Base-by-base conservation (phyloP, 2,888 invertebrate genomes). In the Xestobium rufovillosum region DNA sequence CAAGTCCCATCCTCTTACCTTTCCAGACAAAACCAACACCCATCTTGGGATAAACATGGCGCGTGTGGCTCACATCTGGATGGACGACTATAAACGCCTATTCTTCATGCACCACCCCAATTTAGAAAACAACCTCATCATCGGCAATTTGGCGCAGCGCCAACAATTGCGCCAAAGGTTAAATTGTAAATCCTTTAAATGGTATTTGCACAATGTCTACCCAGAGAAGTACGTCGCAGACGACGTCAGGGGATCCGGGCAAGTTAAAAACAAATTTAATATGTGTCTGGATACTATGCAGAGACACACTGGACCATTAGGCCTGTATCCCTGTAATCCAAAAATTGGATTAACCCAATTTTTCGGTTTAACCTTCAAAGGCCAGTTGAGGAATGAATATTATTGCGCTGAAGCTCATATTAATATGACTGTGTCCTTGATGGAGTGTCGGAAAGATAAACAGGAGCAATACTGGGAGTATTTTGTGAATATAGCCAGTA, bases 191-290 rank as follows among this genome's bases (percentile, higher is more conserved):
- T 77, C 73, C 53, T 96, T 96, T 68, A 82, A 83, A 56, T 95
- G 95, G 95, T 95, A 82, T 67, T 71, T 95, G 45, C 79, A 88
- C 43, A 84, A 91, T 62, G 71, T 95, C 2, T 90, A 88, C 63
- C 83, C 81, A 14, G 86, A 91, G 61, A 94, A 94, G 66, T 95
- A 90, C 60, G 78, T 94, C 31, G 85, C 87, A 1, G 88, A 88
- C 36, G 76, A 89, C 59, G 85, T 87, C 0, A 67, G 71, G 35
- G 82, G 75, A 0, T 87, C 80, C 63, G 94, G 94, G 45, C 61
- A 61, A 39, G 74, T 80, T 30, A 65, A 64, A 48, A 78, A 79
- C 55, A 52, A 61, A 4, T 67, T 68, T 3, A 73, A 75, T 26
- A 64, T 84, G 52, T 91, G 90, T 63, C 68, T 89, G 42, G 90